Percentiles rank a stretch among this genome's conserved stretches.
phyloP scores from a whole-genome alignment of 1,140 invertebrate species.

The Ditylenchus dipsaci region DNA sequence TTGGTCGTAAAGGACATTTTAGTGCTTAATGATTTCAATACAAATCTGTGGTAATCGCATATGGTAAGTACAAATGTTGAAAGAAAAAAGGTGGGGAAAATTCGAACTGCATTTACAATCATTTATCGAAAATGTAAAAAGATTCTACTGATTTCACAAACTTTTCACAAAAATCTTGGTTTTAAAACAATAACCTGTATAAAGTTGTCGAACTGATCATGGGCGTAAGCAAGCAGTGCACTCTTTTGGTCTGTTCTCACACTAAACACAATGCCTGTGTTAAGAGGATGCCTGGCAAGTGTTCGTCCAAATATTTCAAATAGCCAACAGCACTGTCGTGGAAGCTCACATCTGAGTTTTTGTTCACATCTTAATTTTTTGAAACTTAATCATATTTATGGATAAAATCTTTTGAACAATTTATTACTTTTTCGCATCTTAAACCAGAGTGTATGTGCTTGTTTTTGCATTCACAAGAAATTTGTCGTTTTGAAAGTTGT shows the following conservation, averaged over 20 bases:
- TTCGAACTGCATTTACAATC: no score
- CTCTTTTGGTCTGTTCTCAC: constrained; percentile 55
- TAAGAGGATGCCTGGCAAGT: constrained; percentile 43
- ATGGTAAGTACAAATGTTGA: no score
- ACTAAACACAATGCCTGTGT: constrained; percentile 57
- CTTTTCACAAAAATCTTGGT: no score
- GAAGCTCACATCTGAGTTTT: constrained; percentile 54
- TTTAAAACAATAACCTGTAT: constrained; percentile 57
- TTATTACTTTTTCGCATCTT: constrained; percentile 45
- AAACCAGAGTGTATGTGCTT: constrained; percentile 36
- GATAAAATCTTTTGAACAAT: neutral
- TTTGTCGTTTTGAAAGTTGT: constrained; percentile 42
- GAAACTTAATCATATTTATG: neutral
- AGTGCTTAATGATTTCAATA: no score
- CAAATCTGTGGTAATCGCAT: no score
- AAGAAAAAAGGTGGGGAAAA: no score
- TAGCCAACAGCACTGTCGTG: constrained; percentile 49
- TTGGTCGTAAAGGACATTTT: no score
- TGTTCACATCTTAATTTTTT: constrained; percentile 57
- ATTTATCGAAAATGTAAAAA: no score
- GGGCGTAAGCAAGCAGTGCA: constrained; percentile 57
- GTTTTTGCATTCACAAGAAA: constrained; percentile 44
- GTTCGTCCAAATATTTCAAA: constrained; percentile 37
- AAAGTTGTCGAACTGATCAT: constrained; percentile 60
- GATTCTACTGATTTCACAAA: no score